Conservation (phyloP, 2,113 vertebrate genomes). For the Gadus chalcogrammus region DNA sequence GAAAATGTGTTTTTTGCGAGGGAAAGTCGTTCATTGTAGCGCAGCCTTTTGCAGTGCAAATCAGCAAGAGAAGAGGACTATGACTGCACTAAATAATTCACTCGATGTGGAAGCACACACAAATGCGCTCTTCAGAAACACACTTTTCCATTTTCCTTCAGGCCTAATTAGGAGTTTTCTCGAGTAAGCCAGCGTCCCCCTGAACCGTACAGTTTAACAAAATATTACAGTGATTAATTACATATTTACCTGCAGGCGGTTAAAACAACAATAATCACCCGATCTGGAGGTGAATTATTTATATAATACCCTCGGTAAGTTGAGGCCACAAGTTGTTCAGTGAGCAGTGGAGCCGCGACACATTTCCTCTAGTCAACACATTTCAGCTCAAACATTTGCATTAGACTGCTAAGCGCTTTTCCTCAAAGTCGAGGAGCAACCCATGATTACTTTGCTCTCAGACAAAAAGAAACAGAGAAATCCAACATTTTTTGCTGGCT, state of each 20-base stretch:
- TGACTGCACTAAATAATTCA: conserved; percentile 22
- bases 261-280: conserved; percentile 18
- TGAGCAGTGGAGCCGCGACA: conserved; percentile 1
- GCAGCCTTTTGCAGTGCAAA: not conserved
- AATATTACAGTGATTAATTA: conserved; percentile 56
- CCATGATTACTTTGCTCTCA: conserved; percentile 21
- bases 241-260: conserved; percentile 36
- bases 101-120: conserved; percentile 17
- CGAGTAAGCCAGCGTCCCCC: conserved; percentile 29
- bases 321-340: too few relatives aligned
- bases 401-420: conserved; percentile 33
- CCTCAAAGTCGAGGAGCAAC: conserved; percentile 27
- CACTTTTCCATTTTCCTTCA: conserved; percentile 34
- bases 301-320: not conserved
- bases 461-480: conserved; percentile 8
- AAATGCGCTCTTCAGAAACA: conserved; percentile 2
- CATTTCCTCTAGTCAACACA: conserved; percentile 29
- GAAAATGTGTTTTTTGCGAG: conserved; percentile 17
- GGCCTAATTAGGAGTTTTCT: conserved; percentile 49
- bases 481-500: too few relatives aligned
- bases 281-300: conserved; percentile 19
- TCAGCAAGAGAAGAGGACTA: conserved; percentile 9
- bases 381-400: conserved; percentile 41
- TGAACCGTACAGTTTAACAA: conserved; percentile 8
- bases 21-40: conserved; percentile 13